Conservation (phyloP, 2,797 vertebrate species). For the Sebastes cheni region DNA sequence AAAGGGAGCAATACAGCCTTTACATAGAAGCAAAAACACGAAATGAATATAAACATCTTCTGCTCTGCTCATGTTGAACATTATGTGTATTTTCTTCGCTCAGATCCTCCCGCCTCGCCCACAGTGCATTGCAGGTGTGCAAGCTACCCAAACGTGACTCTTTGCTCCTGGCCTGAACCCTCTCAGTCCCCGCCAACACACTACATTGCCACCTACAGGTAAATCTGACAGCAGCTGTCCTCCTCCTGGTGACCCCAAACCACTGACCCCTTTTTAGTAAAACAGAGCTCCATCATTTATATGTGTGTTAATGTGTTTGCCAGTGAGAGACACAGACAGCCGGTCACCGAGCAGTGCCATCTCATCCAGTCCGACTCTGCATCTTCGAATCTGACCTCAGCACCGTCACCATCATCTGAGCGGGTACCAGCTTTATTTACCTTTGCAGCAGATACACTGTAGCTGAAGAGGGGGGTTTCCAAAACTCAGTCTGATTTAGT, state of each 20-base stretch:
- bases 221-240: not conserved
- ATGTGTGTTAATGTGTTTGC: conserved; percentile 13
- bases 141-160: conserved; percentile 69
- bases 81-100: not conserved
- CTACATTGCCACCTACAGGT: conserved; percentile 80
- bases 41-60: not conserved
- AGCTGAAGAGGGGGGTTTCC: not conserved
- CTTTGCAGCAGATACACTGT: not conserved
- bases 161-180: conserved; percentile 77
- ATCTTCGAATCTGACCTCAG: not conserved
- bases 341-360: conserved; percentile 28
- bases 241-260: not conserved
- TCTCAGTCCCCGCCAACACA: conserved; percentile 37
- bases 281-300: not conserved
- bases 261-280: not conserved
- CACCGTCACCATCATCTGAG: conserved; percentile 18
- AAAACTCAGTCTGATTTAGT: not conserved
- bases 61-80: not conserved
- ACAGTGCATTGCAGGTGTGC: conserved; percentile 74
- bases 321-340: conserved; percentile 56
- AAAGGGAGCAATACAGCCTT: not conserved
- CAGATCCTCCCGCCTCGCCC: conserved; percentile 63
- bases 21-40: not conserved
- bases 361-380: conserved; percentile 42
- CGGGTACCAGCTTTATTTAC: conserved; percentile 37